A percentile compares a stretch with the other conserved stretches of the same genome.
phyloP scores from a whole-genome alignment of 2,888 invertebrate species.

The Nomada goodeniana region DNA sequence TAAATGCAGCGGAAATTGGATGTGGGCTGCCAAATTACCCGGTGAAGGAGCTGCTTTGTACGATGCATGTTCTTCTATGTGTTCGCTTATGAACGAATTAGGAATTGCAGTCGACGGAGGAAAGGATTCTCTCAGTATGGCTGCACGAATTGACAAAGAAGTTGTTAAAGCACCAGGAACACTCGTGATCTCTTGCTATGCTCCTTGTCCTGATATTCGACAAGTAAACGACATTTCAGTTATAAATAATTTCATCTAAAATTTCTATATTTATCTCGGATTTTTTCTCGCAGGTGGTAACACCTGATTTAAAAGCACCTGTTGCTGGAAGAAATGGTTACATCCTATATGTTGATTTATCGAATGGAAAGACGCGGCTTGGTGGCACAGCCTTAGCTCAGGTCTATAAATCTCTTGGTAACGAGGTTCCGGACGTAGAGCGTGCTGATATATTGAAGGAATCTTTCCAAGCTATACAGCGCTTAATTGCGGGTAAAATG shows the following conservation, averaged over 20 bases:
- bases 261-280: not conserved
- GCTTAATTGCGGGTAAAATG: constrained; percentile 89
- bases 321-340: constrained; percentile 87
- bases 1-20: constrained; percentile 99
- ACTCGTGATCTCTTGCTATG: constrained; percentile 98
- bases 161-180: constrained; percentile 93
- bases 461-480: constrained; percentile 94
- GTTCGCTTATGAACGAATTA: constrained; percentile 91
- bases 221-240: constrained; percentile 82
- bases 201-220: constrained; percentile 95
- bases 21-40: constrained; percentile 99
- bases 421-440: constrained; percentile 92
- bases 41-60: constrained; percentile 96
- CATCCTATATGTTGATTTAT: constrained; percentile 92
- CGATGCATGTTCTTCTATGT: constrained; percentile 95
- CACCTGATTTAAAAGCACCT: constrained; percentile 95
- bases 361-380: constrained; percentile 90
- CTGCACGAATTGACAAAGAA: constrained; percentile 91
- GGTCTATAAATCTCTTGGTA: constrained; percentile 93
- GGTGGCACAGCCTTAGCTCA: constrained; percentile 98
- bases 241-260: not conserved
- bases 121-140: constrained; percentile 99
- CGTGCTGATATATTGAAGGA: constrained; percentile 88
- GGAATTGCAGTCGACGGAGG: constrained; percentile 98
- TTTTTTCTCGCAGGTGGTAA: constrained; percentile 86